Base-by-base conservation (phyloP, 2,888 invertebrate genomes). In the Adineta ricciae region DNA sequence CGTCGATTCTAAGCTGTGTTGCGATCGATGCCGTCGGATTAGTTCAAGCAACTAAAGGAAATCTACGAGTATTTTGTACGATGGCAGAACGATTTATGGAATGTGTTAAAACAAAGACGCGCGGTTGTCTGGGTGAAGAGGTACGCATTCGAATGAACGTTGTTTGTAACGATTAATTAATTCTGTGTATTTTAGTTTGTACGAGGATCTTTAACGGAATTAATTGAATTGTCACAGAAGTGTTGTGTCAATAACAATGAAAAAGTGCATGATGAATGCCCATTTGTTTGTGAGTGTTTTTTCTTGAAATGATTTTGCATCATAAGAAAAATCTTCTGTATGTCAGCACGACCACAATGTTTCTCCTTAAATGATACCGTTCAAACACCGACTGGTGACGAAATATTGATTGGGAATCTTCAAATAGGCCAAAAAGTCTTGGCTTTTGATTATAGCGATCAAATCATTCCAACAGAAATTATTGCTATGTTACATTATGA, bases 71-170 rank as follows among this genome's bases (percentile, higher is more conserved):
- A 19, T 84, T 85, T 83, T 85, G 85, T 36, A 83, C 85, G n/a
- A 50, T 85, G 38, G 85, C 85, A 8, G 82, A 82, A 38, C 49
- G 85, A n/a, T 85, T 83, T 49, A 85, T 85, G 85, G 85, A 85
- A 84, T 85, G 85, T 32, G 83, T 85, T 32, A 85, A 85, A 82
- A 85, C 85, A 11, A 83, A 85, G n/a, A 85, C 85, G 2, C 72
- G 85, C 46, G 85, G 85, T 49, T 85, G 85, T 50, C 24, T 85
- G n/a, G 85, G 85, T 19, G 83, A 83, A 56, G 83, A 85, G n/a
- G 85, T 85, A 27, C 32, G 24, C n/a, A 38, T n/a, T 5, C 21
- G 38, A 38, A 32, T 24, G 36, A 49, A 36, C 50, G 1, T n/a
- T 46, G 38, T 38, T 50, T 78, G 1, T 41, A 16, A 83, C 8